These are phyloP conservation scores for Pristionchus exspectatus DNA, from an alignment of 2,888 invertebrate genomes.

Conservation along the genomic window DNA sequence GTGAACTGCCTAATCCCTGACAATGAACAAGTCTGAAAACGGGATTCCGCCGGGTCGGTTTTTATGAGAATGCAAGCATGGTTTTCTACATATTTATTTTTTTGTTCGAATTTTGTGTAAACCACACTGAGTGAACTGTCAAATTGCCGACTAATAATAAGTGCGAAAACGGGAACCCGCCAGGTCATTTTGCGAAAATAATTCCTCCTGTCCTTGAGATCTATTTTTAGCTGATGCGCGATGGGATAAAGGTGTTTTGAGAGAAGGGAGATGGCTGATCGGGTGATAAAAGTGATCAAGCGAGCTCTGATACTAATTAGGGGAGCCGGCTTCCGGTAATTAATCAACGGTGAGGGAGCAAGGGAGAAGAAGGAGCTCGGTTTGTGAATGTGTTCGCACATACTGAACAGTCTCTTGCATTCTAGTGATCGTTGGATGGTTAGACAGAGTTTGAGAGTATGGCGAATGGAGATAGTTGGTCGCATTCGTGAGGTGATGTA, in stretches of 20 bases:
- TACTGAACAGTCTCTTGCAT: neutral
- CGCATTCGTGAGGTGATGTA: too few relatives aligned
- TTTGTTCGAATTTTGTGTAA: too few relatives aligned
- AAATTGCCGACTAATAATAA: neutral
- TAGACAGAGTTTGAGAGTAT: neutral
- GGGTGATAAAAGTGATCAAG: neutral
- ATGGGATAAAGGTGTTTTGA: conserved; percentile 44
- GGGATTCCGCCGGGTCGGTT: neutral
- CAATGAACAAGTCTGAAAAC: neutral
- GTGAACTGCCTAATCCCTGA: neutral
- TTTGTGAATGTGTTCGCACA: neutral
- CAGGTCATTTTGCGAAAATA: neutral
- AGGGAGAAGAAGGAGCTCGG: neutral
- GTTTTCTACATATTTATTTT: too few relatives aligned
- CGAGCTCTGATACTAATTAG: neutral
- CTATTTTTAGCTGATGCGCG: neutral
- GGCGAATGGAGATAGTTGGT: too few relatives aligned
- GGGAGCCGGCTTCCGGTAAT: conserved; percentile 35
- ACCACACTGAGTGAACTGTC: too few relatives aligned
- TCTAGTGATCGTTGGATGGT: neutral
- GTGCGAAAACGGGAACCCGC: neutral
- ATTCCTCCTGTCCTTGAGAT: neutral
- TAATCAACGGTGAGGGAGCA: neutral
- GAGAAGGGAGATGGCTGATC: neutral
- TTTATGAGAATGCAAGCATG: too few relatives aligned